Evolutionary conservation across 1,140 invertebrate genomes (phyloP).

Genomic region (Caligus rogercresseyi): DNA sequence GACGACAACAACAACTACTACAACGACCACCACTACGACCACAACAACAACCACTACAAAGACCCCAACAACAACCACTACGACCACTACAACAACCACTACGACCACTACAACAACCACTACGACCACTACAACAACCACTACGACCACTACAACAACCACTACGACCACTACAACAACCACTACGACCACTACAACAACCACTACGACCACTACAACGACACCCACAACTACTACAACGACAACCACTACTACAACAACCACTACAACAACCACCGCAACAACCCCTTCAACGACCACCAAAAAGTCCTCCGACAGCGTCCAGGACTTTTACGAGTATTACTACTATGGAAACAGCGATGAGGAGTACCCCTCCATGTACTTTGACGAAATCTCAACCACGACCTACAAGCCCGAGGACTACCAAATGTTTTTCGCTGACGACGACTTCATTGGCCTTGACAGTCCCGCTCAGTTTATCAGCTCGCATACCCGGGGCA

Average conservation of each 20-base stretch:
- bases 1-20: not conserved
- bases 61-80: not conserved
- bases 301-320: not conserved
- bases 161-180: slow-evolving; percentile 1
- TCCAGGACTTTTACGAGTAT: not conserved
- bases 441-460: not conserved
- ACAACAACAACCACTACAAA: not conserved
- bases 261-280: not conserved
- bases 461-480: not conserved
- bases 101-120: not conserved
- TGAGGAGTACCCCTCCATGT: slow-evolving; percentile 1
- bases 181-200: not conserved
- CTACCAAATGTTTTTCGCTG: slow-evolving; percentile 2
- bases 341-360: not conserved
- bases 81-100: not conserved
- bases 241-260: slow-evolving; percentile 1
- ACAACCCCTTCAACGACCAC: not conserved
- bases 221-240: slow-evolving; percentile 2
- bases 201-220: not conserved
- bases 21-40: not conserved
- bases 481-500: not conserved
- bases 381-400: slow-evolving; percentile 11
- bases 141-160: not conserved
- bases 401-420: not conserved
- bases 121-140: slow-evolving; percentile 2